phyloP scores from a whole-genome alignment of 2,797 vertebrate genomes.

The Aratinga solstitialis region DNA sequence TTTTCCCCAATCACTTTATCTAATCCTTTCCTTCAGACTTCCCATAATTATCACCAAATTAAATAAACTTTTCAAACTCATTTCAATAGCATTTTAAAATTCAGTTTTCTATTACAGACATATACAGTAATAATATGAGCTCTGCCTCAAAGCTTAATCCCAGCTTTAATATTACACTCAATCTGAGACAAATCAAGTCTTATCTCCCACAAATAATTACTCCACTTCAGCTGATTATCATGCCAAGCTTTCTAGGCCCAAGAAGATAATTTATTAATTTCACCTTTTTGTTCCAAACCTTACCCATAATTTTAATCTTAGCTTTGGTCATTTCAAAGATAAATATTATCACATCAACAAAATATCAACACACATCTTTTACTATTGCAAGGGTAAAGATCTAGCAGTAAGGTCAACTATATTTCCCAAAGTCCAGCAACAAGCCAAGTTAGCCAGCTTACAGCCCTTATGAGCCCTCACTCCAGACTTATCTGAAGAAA shows the following conservation, averaged over 20 bases:
- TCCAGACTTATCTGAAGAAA: background rate
- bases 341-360: background rate
- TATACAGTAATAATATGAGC: background rate
- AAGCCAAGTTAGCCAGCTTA: background rate
- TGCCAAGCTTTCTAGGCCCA: background rate
- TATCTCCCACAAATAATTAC: background rate
- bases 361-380: background rate
- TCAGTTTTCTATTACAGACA: background rate
- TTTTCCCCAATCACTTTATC: background rate
- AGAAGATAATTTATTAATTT: background rate
- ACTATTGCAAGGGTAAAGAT: background rate
- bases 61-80: background rate
- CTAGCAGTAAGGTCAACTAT: background rate
- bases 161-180: background rate
- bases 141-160: background rate
- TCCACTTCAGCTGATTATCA: background rate
- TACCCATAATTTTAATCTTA: background rate
- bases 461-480: background rate
- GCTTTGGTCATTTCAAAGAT: background rate
- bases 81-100: background rate
- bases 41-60: background rate
- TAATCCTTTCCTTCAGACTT: background rate
- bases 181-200: background rate
- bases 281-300: background rate
- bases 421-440: background rate